phyloP scores from a whole-genome alignment of 1,140 invertebrate species.

The Gerris buenoi region DNA sequence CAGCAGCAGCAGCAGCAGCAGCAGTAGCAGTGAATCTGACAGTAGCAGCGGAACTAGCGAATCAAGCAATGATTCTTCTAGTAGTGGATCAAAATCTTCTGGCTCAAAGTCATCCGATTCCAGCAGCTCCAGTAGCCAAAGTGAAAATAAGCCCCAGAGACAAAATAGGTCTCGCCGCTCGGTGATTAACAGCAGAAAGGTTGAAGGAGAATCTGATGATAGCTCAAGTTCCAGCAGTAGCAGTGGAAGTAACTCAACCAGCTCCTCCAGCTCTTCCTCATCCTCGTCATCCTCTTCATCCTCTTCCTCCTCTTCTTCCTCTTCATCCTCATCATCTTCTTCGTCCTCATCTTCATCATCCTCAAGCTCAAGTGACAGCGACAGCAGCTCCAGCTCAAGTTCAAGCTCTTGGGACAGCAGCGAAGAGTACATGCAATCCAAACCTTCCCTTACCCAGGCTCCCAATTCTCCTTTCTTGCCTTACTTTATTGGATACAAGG shows the following conservation, averaged over 20 bases:
- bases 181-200: background rate
- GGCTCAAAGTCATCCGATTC: background rate
- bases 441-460: conserved; percentile 32
- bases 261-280: background rate
- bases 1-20: conserved; percentile 7
- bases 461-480: conserved; percentile 34
- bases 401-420: conserved; percentile 13
- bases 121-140: conserved; percentile 6
- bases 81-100: background rate
- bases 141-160: background rate
- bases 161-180: conserved; percentile 4
- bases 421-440: conserved; percentile 27
- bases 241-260: conserved; percentile 10
- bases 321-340: conserved; percentile 8
- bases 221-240: conserved; percentile 9
- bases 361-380: conserved; percentile 6
- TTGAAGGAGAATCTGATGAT: background rate
- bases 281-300: conserved; percentile 13
- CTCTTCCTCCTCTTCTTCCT: conserved; percentile 15
- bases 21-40: background rate
- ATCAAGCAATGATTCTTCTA: background rate
- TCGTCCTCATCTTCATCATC: conserved; percentile 5
- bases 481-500: conserved; percentile 35
- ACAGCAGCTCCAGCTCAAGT: conserved; percentile 20
- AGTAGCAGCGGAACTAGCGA: background rate